phyloP scores from a whole-genome alignment of 2,797 vertebrate genomes.

The Antrozous pallidus region DNA sequence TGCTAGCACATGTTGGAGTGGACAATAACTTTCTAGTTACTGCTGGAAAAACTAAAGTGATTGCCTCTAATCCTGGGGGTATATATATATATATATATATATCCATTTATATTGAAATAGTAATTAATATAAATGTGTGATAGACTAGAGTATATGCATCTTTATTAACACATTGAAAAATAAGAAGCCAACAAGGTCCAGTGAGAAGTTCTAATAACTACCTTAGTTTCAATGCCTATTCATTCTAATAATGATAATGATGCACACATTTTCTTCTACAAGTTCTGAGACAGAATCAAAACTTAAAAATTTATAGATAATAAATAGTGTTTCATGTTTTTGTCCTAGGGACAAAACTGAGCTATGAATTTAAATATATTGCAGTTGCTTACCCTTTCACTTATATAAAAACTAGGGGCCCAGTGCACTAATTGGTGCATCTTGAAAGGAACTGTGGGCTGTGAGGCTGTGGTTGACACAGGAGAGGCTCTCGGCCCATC shows the following conservation, averaged over 20 bases:
- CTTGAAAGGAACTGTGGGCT: too few relatives aligned
- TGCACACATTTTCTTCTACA: too few relatives aligned
- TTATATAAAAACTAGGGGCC: background rate
- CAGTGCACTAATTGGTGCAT: too few relatives aligned
- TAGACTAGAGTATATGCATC: background rate
- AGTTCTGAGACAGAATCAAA: too few relatives aligned
- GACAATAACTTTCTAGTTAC: background rate
- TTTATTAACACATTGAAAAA: background rate
- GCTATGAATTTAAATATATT: background rate
- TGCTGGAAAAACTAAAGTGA: background rate
- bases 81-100: background rate
- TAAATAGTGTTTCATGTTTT: too few relatives aligned
- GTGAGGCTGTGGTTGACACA: too few relatives aligned
- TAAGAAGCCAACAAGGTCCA: background rate
- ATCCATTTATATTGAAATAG: background rate
- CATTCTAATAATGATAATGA: too few relatives aligned
- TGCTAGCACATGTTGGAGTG: background rate
- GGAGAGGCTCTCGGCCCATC: too few relatives aligned
- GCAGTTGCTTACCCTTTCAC: background rate
- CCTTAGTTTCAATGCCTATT: background rate
- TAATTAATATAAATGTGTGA: background rate
- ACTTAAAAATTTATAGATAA: too few relatives aligned
- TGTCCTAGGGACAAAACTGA: too few relatives aligned
- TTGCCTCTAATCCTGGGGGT: background rate
- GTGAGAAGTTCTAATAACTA: background rate